Percentiles rank a stretch among this genome's conserved stretches.
Conservation (phyloP, 2,797 vertebrate species). For the Leuciscus waleckii region DNA sequence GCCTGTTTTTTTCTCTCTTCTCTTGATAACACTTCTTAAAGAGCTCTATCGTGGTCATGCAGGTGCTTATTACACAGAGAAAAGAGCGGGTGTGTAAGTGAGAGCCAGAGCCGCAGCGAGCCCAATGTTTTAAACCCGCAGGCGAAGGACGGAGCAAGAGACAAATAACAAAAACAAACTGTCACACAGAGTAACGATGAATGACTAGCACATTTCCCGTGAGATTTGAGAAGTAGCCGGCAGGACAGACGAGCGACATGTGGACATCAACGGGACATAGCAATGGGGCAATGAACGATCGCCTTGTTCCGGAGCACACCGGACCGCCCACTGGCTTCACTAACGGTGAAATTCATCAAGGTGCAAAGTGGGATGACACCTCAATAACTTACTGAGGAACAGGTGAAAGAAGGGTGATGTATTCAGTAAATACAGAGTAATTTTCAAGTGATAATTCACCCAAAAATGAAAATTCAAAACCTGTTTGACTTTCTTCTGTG, state of each 20-base stretch:
- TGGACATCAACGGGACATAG: constrained; percentile 36
- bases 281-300: constrained; percentile 39
- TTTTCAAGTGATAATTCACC: constrained; percentile 15
- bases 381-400: constrained; percentile 19
- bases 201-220: constrained; percentile 48
- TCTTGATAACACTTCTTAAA: constrained; percentile 71
- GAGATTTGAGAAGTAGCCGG: constrained; percentile 31
- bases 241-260: constrained; percentile 39
- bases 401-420: constrained; percentile 25
- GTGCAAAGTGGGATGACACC: constrained; percentile 25
- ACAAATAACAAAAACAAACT: constrained; percentile 56
- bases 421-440: constrained; percentile 9
- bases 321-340: constrained; percentile 9
- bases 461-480: neutral
- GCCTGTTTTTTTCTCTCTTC: constrained; percentile 72
- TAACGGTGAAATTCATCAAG: constrained; percentile 29
- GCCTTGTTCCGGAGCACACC: constrained; percentile 18
- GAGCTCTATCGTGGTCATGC: constrained; percentile 68
- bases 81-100: constrained; percentile 15
- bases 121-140: constrained; percentile 47
- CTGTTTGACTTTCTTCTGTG: too few species aligned
- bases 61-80: constrained; percentile 50
- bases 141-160: constrained; percentile 42
- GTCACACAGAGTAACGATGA: constrained; percentile 45
- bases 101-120: constrained; percentile 32